Evolutionary conservation across 37 sponge, comb jelly and placozoan genomes (phyloP).

Genomic region (Theonella swinhoei): DNA sequence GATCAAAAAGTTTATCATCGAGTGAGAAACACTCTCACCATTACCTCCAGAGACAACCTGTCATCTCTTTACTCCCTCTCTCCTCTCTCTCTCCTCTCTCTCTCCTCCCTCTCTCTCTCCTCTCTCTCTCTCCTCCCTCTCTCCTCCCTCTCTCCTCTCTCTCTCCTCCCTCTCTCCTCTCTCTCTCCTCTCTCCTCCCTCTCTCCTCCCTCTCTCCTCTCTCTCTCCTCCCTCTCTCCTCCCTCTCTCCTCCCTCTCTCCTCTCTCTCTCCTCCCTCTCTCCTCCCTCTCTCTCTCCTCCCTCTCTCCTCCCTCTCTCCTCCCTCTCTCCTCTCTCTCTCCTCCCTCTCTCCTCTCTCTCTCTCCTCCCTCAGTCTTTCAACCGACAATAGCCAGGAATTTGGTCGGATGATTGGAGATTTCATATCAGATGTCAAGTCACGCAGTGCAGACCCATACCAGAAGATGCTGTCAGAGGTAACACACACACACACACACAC

Average conservation of each 20-base stretch:
- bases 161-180: background rate
- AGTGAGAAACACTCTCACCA: background rate
- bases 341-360: background rate
- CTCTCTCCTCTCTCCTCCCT: background rate
- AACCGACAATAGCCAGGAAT: slow-evolving; percentile 35
- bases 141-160: background rate
- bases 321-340: background rate
- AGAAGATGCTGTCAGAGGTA: slow-evolving; percentile 54
- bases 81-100: background rate
- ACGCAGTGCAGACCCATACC: slow-evolving; percentile 38
- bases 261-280: background rate
- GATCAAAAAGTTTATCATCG: slow-evolving; percentile 51
- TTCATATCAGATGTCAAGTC: slow-evolving; percentile 24
- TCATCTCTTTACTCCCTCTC: background rate
- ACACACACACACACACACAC: too few species aligned
- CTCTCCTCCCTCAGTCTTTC: slow-evolving; percentile 10
- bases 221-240: background rate
- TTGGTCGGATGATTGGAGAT: slow-evolving; percentile 30
- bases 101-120: slow-evolving; percentile 1
- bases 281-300: slow-evolving; percentile 15
- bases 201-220: background rate
- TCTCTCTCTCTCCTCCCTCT: background rate
- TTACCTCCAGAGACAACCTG: background rate
- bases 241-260: background rate
- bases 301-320: background rate